These are phyloP conservation scores for Poeciliopsis retropinna DNA, from an alignment of 2,113 vertebrate species.

Conservation along the genomic window DNA sequence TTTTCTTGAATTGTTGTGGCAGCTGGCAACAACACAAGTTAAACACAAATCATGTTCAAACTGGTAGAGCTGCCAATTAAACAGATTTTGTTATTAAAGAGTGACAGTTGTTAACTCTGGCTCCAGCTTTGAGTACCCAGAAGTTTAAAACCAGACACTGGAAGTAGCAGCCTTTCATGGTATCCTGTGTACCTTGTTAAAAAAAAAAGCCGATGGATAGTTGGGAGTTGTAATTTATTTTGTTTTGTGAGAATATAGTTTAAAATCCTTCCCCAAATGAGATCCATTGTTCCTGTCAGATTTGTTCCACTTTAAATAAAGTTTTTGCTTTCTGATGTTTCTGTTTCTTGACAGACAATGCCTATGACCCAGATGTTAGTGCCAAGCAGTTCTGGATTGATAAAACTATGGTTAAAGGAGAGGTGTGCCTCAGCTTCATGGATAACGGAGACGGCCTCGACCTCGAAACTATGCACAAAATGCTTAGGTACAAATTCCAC, in stretches of 20 bases:
- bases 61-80: no score
- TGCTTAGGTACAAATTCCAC: slow-evolving; percentile 87
- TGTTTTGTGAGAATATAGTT: not conserved
- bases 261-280: not conserved
- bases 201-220: no score
- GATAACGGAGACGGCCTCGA: slow-evolving; percentile 94
- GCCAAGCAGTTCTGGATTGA: slow-evolving; percentile 97
- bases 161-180: no score
- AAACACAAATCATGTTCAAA: no score
- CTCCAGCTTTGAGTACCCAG: no score
- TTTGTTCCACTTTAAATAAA: not conserved
- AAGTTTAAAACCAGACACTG: no score
- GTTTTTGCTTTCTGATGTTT: not conserved
- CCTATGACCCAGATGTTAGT: slow-evolving; percentile 94
- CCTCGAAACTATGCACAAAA: slow-evolving; percentile 88
- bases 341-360: slow-evolving; percentile 85
- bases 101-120: no score
- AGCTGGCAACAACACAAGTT: no score
- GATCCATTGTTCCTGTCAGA: not conserved
- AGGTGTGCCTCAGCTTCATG: slow-evolving; percentile 88
- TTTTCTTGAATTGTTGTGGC: no score
- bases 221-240: not conserved
- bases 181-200: no score
- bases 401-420: slow-evolving; percentile 83
- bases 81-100: no score